Evolutionary conservation across 2,797 vertebrate genomes (phyloP).

Genomic region (Chelidonichthys spinosus): DNA sequence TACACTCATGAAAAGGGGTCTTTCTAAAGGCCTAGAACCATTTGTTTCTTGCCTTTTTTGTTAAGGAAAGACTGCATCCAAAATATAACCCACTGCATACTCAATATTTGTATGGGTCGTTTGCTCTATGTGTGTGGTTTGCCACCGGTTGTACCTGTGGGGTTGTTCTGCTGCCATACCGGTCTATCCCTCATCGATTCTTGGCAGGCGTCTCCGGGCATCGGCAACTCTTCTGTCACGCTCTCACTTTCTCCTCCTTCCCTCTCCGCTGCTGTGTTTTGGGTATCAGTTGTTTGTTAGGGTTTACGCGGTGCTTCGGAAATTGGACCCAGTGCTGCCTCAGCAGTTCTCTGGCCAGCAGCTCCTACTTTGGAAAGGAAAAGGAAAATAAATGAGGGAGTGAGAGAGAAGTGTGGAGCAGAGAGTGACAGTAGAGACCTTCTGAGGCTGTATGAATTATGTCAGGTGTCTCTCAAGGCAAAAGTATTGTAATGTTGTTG

Average conservation of each 20-base stretch:
- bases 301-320: conserved; percentile 40
- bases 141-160: conserved; percentile 46
- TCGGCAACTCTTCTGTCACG: conserved; percentile 50
- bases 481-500: neutral
- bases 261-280: conserved; percentile 39
- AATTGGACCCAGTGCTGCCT: conserved; percentile 62
- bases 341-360: conserved; percentile 64
- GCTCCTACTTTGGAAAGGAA: conserved; percentile 26
- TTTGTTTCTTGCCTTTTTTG: too few species aligned
- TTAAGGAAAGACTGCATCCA: too few species aligned
- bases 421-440: conserved; percentile 1
- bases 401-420: conserved; percentile 21
- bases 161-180: conserved; percentile 49
- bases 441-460: conserved; percentile 15
- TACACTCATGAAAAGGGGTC: neutral
- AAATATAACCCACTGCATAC: too few species aligned
- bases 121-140: conserved; percentile 35
- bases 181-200: conserved; percentile 62
- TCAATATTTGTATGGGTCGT: neutral
- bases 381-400: conserved; percentile 16
- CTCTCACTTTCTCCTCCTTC: conserved; percentile 26
- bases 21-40: neutral
- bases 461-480: conserved; percentile 10
- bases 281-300: conserved; percentile 56
- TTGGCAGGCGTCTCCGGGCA: conserved; percentile 60